These are phyloP conservation scores for Halichoerus grypus DNA, from an alignment of 2,113 vertebrate species.

Conservation along the genomic window DNA sequence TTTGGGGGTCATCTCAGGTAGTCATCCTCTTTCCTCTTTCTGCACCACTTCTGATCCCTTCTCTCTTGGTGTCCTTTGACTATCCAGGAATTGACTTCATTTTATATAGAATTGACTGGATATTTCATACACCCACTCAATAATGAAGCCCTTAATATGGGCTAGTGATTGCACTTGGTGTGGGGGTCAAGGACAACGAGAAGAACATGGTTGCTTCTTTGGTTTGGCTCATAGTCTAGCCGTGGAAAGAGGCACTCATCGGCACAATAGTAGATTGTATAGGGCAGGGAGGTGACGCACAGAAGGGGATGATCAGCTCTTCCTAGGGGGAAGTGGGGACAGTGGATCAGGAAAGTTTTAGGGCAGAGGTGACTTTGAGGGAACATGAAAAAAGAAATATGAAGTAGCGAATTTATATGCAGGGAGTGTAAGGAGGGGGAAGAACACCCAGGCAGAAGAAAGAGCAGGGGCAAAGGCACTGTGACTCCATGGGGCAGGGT, in stretches of 20 bases:
- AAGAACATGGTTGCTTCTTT: not conserved
- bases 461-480: not conserved
- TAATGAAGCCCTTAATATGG: not conserved
- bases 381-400: slow-evolving; percentile 19
- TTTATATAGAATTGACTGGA: not conserved
- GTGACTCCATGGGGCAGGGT: not conserved
- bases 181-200: not conserved
- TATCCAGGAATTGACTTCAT: not conserved
- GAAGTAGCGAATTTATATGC: not conserved
- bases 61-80: not conserved
- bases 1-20: not conserved
- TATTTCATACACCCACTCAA: not conserved
- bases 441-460: not conserved
- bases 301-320: not conserved
- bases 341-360: not conserved
- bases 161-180: not conserved
- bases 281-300: not conserved
- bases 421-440: not conserved
- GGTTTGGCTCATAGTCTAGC: not conserved
- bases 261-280: not conserved
- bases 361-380: not conserved
- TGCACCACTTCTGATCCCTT: not conserved
- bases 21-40: not conserved
- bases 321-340: not conserved
- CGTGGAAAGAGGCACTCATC: not conserved